Base-by-base conservation (phyloP, 2,888 invertebrate genomes). In the Alitta virens region DNA sequence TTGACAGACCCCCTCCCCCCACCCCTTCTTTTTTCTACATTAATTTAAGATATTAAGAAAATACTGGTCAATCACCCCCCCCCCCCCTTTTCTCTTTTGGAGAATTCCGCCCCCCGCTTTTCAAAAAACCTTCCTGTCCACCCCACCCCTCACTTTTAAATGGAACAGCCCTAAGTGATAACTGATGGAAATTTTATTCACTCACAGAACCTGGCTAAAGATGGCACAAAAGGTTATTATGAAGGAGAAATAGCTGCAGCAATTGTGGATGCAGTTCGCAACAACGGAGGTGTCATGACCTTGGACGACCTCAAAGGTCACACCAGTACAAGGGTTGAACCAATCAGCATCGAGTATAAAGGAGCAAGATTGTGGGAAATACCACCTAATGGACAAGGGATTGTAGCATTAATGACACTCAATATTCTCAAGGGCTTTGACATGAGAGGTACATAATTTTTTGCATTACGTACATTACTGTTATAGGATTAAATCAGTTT, bases 311-410 rank as follows among this genome's bases (percentile, higher is more conserved):
- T 81, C 51, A 66, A 65, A 33, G 63, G 61, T 26, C 79, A 80
- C 65, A 58, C 62, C 51, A 68, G 71, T 3, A 74, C 75, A 5
- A 67, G 65, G 53, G 77, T 72, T 21, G 71, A 75, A 1, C 77
- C 79, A 49, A 76, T 81, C 62, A 72, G 69, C 61, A 63, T 68
- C 1, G 72, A 76, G 57, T 78, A 78, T 63, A 69, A 74, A 27
- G 78, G 77, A 5, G 68, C 71, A 33, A 65, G 72, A 50, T 72
- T 83, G 1, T 83, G 79, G 78, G 82, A 83, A 68, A 77, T 79
- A 50, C 80, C 80, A 2, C 83, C 83, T 0, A 82, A 78, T 70
- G 79, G 81, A 1, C 81, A 81, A 63, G 83, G 83, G 1, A 75
- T 83, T n/a, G 75, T 77, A 2, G 80, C 80, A 1, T 70, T 83